Evolutionary conservation across 2,797 vertebrate genomes (phyloP).

Genomic region (Sebastes goodei): DNA sequence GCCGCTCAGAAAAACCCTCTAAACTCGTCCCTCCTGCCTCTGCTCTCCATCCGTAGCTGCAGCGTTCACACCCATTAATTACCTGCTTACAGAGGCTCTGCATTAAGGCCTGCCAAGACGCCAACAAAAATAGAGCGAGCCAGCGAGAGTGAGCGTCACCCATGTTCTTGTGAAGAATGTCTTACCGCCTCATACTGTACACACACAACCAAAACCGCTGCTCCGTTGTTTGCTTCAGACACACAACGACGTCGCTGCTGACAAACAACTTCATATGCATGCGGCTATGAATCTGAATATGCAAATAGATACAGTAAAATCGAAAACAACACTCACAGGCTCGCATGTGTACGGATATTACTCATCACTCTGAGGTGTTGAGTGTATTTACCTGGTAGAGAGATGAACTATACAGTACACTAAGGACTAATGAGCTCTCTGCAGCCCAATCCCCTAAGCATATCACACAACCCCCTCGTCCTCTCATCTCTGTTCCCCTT

Average conservation of each 20-base stretch:
- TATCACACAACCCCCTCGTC: not conserved
- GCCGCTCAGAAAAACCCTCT: not conserved
- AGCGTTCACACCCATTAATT: slow-evolving; percentile 66
- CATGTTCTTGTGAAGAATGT: slow-evolving; percentile 46
- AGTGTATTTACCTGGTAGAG: slow-evolving; percentile 70
- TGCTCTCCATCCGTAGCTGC: slow-evolving; percentile 41
- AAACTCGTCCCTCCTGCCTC: slow-evolving; percentile 27
- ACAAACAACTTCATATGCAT: slow-evolving; percentile 50
- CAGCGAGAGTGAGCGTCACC: slow-evolving; percentile 15
- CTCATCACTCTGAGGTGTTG: slow-evolving; percentile 49
- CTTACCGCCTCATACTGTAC: slow-evolving; percentile 10
- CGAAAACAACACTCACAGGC: slow-evolving; percentile 5
- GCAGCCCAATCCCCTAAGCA: slow-evolving; percentile 65
- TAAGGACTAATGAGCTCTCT: slow-evolving; percentile 80
- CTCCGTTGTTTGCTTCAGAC: slow-evolving; percentile 34
- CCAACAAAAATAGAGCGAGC: slow-evolving; percentile 41
- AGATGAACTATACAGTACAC: slow-evolving; percentile 56
- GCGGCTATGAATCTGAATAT: slow-evolving; percentile 54
- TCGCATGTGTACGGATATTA: not conserved
- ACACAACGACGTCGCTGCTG: not conserved
- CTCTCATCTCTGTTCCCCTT: not conserved
- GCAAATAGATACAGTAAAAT: slow-evolving; percentile 54
- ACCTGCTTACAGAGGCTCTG: slow-evolving; percentile 63
- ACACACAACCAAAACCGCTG: not conserved
- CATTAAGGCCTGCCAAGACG: slow-evolving; percentile 54